Evolutionary conservation across 1,140 invertebrate species (phyloP).

Genomic region (Ceratina australensis): DNA sequence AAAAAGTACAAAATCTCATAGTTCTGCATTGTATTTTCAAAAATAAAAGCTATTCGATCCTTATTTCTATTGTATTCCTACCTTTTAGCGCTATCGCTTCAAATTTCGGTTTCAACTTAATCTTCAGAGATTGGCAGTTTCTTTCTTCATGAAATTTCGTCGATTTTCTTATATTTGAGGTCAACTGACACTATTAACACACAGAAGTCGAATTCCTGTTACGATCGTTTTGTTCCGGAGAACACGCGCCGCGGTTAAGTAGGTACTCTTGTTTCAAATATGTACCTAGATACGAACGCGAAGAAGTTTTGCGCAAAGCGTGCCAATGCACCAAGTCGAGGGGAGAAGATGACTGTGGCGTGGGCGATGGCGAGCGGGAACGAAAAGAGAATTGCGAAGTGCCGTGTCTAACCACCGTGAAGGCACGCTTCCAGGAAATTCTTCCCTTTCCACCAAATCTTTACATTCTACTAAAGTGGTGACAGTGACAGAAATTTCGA

Average conservation of each 20-base stretch:
- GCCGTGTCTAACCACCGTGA: conserved; percentile 73
- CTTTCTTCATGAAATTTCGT: neutral
- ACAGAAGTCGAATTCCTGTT: conserved; percentile 1
- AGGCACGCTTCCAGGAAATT: conserved; percentile 77
- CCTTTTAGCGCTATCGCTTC: conserved; percentile 16
- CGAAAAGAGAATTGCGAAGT: conserved; percentile 75
- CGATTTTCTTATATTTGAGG: neutral
- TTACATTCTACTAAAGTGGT: conserved; percentile 27
- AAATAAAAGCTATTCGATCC: no score
- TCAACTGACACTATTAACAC: neutral
- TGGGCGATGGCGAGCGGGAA: conserved; percentile 59
- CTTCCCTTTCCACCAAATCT: conserved; percentile 70
- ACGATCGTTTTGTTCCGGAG: no score
- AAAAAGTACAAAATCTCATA: neutral
- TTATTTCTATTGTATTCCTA: neutral
- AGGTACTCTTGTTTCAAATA: conserved; percentile 59
- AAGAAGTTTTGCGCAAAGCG: conserved; percentile 64
- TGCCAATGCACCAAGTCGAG: conserved; percentile 57
- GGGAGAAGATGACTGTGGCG: conserved; percentile 62
- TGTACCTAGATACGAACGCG: conserved; percentile 58
- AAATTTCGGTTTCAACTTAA: neutral
- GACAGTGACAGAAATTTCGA: conserved; percentile 23
- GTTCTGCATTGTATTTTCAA: no score
- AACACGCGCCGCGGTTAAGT: conserved; percentile 12
- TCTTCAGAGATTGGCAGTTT: no score